These are phyloP conservation scores for Cladopsammia gracilis DNA, from an alignment of 64 coral and sea anemone species.

Conservation along the genomic window DNA sequence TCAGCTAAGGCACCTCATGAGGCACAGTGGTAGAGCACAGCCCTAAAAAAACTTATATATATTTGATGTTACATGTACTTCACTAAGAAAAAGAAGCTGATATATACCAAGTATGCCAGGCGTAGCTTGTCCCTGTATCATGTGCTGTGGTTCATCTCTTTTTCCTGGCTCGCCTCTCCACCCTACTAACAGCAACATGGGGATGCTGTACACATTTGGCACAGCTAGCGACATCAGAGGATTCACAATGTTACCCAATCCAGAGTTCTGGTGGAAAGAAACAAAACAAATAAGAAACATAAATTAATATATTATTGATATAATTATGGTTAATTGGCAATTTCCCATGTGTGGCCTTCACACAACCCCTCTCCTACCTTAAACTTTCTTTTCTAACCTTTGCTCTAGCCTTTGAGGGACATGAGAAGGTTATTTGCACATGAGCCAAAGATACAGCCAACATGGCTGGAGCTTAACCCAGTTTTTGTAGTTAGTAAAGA, in stretches of 20 bases:
- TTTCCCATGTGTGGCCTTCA: too few species aligned
- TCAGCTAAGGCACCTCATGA: too few species aligned
- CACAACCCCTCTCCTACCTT: too few species aligned
- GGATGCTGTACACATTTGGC: conserved; percentile 86
- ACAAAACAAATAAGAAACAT: not conserved
- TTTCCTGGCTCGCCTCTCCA: conserved; percentile 93
- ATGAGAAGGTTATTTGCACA: too few species aligned
- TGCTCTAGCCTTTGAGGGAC: too few species aligned
- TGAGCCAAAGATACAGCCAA: too few species aligned
- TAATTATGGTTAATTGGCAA: not conserved
- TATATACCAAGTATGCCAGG: conserved; percentile 92
- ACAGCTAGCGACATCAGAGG: conserved; percentile 86
- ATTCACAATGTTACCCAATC: conserved; percentile 87
- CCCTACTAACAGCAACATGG: conserved; percentile 85
- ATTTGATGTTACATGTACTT: not conserved
- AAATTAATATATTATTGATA: not conserved
- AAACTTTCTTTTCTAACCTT: too few species aligned
- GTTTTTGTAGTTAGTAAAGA: too few species aligned
- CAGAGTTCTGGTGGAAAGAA: conserved; percentile 60
- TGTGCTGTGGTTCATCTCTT: conserved; percentile 88
- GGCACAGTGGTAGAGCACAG: too few species aligned
- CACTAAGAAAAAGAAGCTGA: not conserved
- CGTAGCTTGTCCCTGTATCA: conserved; percentile 94
- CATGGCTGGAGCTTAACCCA: too few species aligned
- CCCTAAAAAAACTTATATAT: too few species aligned